Conservation (phyloP, 2,797 vertebrate genomes). For the Cyprinodon diabolis region DNA sequence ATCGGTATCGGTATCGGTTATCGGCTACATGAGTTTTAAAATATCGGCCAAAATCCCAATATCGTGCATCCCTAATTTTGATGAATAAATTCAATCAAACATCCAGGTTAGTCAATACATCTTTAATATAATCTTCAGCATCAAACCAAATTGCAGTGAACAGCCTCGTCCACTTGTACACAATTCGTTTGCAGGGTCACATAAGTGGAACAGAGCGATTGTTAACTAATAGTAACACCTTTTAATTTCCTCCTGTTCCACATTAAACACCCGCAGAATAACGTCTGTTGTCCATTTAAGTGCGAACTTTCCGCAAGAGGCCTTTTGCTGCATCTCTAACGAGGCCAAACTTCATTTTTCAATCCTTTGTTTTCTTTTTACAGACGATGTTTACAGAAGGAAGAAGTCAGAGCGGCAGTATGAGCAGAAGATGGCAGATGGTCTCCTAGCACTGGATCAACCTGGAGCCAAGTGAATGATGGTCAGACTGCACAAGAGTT, state of each 20-base stretch:
- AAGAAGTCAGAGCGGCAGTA: slow-evolving; percentile 89
- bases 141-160: background rate
- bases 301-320: background rate
- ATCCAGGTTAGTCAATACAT: background rate
- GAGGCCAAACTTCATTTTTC: slow-evolving; percentile 12
- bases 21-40: too few species aligned
- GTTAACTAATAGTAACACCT: slow-evolving; percentile 14
- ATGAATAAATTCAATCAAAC: background rate
- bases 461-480: slow-evolving; percentile 71
- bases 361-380: slow-evolving; percentile 27
- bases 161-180: slow-evolving; percentile 1
- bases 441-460: slow-evolving; percentile 56
- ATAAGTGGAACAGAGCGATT: background rate
- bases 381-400: slow-evolving; percentile 97
- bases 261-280: slow-evolving; percentile 7
- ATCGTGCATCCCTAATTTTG: too few species aligned
- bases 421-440: slow-evolving; percentile 79
- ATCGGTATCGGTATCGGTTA: too few species aligned
- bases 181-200: background rate
- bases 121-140: background rate
- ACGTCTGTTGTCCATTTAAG: background rate
- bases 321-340: background rate
- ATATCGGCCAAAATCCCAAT: too few species aligned
- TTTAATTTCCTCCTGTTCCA: background rate
- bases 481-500: slow-evolving; percentile 16